Evolutionary conservation across 2,113 vertebrate genomes (phyloP), one percentile per base, ranked within the genome.

Genomic region (Chiloscyllium plagiosum): DNA sequence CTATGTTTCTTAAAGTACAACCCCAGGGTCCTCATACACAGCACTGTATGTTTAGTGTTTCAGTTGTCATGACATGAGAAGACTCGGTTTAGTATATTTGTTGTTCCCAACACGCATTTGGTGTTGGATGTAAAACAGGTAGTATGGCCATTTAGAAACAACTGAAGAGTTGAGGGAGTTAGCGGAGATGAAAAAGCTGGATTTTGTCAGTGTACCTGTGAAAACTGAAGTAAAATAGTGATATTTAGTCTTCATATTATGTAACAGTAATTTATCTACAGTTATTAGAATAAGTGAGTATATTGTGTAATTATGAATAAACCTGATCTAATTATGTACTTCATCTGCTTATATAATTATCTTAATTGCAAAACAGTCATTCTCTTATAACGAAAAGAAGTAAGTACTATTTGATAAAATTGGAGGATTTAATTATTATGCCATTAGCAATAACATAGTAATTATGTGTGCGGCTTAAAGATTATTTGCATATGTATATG

Each of bases 261-360:
- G 61, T 61, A 90, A 56, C 29, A 33, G 47, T 29, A 33, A 90
- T 61, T 90, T 90, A 61, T 52, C 26, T 17, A 29, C 4, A 33
- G 26, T 83, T 33, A 56, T 61, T 89, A 56, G 3, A 47, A 10
- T 52, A 24, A 50, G 86, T 56, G 29, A 29, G 13, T 61, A 90
- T 13, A 90, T 90, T 61, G n/a, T 19, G 52, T 61, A 33, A 61
- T 90, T 61, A 61, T n/a, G 52, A 24, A 89, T 90, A 61, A 90
- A 90, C 26, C 22, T 50, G 86, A 56, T 56, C 86, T 47, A 89
- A 65, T 92, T 92, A 92, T 17, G 56, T 56, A 29, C 15, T n/a
- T 65, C 29, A n/a, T 92, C 66, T 66, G n/a, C n/a, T 93, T 65
- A 37, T 68, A 93, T 93, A 93, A 93, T 93, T 66, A 93, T 66